A percentile compares a stretch with the other conserved stretches of the same genome.
These are phyloP conservation scores for Lepidurus packardi DNA, from an alignment of 1,140 invertebrate species.

Conservation along the genomic window DNA sequence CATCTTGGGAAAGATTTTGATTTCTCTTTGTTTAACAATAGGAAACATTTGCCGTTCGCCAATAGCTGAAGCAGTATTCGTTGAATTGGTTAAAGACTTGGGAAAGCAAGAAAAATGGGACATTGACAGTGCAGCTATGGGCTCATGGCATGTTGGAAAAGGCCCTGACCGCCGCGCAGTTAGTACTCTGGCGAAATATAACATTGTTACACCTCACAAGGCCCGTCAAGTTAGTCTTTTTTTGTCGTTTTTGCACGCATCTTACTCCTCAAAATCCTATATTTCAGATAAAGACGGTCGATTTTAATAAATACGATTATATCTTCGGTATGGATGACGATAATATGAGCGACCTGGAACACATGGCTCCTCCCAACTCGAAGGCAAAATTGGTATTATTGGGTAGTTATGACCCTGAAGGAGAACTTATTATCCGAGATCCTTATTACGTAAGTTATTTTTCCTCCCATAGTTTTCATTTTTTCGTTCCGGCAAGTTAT, in stretches of 20 bases:
- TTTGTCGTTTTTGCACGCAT: conserved; percentile 27
- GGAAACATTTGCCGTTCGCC: conserved; percentile 94
- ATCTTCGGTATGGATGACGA: conserved; percentile 87
- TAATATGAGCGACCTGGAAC: conserved; percentile 65
- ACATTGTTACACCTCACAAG: conserved; percentile 63
- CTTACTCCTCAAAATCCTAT: conserved; percentile 34
- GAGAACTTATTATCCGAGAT: conserved; percentile 71
- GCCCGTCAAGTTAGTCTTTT: conserved; percentile 60
- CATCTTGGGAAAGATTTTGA: background rate
- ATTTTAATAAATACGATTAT: conserved; percentile 72
- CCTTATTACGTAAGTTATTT: conserved; percentile 66
- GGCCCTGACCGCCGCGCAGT: conserved; percentile 69
- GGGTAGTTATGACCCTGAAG: conserved; percentile 72
- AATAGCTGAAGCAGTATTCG: conserved; percentile 86
- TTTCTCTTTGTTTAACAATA: conserved; percentile 39
- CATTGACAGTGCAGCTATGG: conserved; percentile 81
- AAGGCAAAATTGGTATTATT: conserved; percentile 69
- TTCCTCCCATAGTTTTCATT: background rate
- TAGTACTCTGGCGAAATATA: conserved; percentile 62
- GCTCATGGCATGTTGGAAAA: conserved; percentile 75
- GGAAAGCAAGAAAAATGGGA: conserved; percentile 61
- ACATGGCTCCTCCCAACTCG: conserved; percentile 53
- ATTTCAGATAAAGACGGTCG: conserved; percentile 57
- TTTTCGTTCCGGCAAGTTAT: background rate
- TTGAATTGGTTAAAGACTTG: conserved; percentile 59